These are phyloP conservation scores for Allophyes oxyacanthae DNA, from an alignment of 2,888 invertebrate species.

Conservation along the genomic window DNA sequence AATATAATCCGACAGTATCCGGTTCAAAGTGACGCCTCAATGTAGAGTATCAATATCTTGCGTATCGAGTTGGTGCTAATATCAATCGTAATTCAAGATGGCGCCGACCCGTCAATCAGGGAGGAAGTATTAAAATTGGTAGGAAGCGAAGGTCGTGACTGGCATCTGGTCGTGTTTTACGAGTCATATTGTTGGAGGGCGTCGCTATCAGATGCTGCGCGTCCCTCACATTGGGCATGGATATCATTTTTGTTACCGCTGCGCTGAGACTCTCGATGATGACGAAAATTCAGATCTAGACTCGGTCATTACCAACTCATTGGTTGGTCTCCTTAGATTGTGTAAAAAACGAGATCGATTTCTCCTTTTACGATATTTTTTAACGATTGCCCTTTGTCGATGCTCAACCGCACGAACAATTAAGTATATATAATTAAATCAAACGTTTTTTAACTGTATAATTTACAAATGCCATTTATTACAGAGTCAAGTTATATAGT, in stretches of 20 bases:
- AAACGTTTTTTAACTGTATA: too few relatives aligned
- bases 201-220: conserved; percentile 25
- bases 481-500: too few relatives aligned
- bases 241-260: conserved; percentile 14
- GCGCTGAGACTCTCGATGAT: not conserved
- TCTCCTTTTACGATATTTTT: too few relatives aligned
- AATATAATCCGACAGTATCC: conserved; percentile 10
- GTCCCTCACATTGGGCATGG: conserved; percentile 20
- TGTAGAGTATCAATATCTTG: conserved; percentile 43
- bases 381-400: too few relatives aligned
- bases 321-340: too few relatives aligned
- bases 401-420: too few relatives aligned
- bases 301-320: too few relatives aligned
- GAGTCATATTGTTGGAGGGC: conserved; percentile 35
- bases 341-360: too few relatives aligned
- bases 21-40: conserved; percentile 12
- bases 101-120: conserved; percentile 53
- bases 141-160: conserved; percentile 40
- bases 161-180: conserved; percentile 31
- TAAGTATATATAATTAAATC: too few relatives aligned
- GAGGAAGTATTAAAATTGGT: conserved; percentile 55
- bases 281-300: too few relatives aligned
- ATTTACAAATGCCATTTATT: too few relatives aligned
- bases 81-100: conserved; percentile 38
- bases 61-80: conserved; percentile 21